A percentile compares a stretch with the other conserved stretches of the same genome.
Evolutionary conservation across 2,888 invertebrate species (phyloP).

Genomic region (Emmelina monodactyla): DNA sequence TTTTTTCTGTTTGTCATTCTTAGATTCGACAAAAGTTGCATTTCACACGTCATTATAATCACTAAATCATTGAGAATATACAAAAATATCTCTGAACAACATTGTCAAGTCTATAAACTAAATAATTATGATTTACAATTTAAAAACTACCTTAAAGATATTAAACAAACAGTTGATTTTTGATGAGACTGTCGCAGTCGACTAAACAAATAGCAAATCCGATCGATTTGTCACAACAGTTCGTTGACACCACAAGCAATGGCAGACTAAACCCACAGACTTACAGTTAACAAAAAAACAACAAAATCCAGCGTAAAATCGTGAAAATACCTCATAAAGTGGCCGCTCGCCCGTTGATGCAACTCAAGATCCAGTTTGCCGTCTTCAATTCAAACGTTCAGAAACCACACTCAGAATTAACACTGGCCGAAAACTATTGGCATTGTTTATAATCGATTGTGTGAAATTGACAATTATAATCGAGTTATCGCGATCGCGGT

Average conservation of each 20-base stretch:
- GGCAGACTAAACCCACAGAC: not conserved
- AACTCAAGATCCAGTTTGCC: conserved; percentile 78
- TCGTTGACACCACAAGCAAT: conserved; percentile 24
- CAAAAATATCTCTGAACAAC: too few species aligned
- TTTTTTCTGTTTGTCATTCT: too few species aligned
- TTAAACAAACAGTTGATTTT: too few species aligned
- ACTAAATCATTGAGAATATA: too few species aligned
- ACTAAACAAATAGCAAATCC: conserved; percentile 20
- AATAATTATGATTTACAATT: too few species aligned
- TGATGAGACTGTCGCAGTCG: conserved; percentile 3
- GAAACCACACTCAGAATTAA: conserved; percentile 29
- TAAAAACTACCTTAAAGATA: too few species aligned
- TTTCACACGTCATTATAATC: conserved; percentile 4
- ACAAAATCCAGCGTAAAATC: conserved; percentile 5
- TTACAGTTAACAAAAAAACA: not conserved
- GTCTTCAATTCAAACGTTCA: conserved; percentile 57
- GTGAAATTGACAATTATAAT: conserved; percentile 33
- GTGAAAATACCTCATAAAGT: conserved; percentile 71
- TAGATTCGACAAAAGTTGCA: too few species aligned
- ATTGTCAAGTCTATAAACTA: too few species aligned
- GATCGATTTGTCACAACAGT: conserved; percentile 23
- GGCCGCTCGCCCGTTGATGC: conserved; percentile 79
- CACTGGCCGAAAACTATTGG: conserved; percentile 13
- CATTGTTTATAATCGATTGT: conserved; percentile 26
- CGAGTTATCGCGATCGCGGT: conserved; percentile 39